Base-by-base conservation (phyloP, 2,113 vertebrate species). In the Rhynchomys soricoides region DNA sequence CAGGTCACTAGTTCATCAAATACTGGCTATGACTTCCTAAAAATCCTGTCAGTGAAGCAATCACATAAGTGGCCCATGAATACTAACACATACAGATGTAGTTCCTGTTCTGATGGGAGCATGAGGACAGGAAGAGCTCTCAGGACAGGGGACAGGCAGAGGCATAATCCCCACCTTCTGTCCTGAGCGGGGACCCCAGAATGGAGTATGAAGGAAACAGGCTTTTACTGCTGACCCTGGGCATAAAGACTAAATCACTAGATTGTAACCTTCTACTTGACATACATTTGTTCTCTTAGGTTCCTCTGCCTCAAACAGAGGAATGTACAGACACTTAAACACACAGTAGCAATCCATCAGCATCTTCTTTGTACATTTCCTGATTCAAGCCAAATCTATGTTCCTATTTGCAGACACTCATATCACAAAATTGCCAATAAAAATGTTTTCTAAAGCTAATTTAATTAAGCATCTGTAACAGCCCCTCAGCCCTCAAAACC, bases 241-340 rank as follows among this genome's bases (percentile, higher is more conserved):
- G 22, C 12, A 9, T 62, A 22, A 26, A n/a, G 19, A 74, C 37
- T 48, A 34, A 45, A 22, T 50, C 78, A 22, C 2, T 3, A 7
- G 3, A 8, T 22, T 45, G 34, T 52, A 57, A 17, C 4, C 43
- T 12, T 45, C 86, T 24, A 17, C 31, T 26, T 66, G 79, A 82
- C 48, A 66, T 3, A 70, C 1, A 21, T 34, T 78, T 57, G 75
- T 7, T 73, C 55, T 50, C 12, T 11, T 21, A 26, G 34, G 26
- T 15, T 50, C 13, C 26, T 86, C 12, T 24, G 50, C 34, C 40
- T 13, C 4, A 77, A 52, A 75, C 59, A n/a, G 0, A 75, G 26
- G 50, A 7, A 1, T 2, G 52, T 1, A 17, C 0, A 5, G 29
- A 19, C 2, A 2, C 15, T 62, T 22, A 19, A 0, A 64, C 26